Percentiles rank a stretch among this genome's conserved stretches.
phyloP scores from a whole-genome alignment of 2,797 vertebrate species.

The Hybognathus amarus region DNA sequence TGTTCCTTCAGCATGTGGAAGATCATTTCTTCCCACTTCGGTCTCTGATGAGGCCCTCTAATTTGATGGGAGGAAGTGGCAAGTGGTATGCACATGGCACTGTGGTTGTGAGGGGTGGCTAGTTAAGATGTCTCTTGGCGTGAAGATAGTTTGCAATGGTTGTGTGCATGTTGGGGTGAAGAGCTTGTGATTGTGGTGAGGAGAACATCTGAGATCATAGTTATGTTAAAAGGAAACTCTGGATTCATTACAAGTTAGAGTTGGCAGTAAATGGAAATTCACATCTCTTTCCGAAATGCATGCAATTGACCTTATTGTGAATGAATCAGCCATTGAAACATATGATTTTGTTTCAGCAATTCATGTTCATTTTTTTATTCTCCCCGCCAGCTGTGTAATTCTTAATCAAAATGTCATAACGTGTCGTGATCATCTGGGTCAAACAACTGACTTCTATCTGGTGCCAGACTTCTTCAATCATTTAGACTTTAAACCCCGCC shows the following conservation, averaged over 20 bases:
- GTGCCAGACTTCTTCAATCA: neutral
- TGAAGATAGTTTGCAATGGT: constrained; percentile 35
- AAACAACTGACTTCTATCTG: neutral
- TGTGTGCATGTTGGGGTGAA: constrained; percentile 32
- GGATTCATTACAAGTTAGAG: neutral
- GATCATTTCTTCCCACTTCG: constrained; percentile 32
- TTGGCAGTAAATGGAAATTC: neutral
- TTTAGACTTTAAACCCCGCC: neutral
- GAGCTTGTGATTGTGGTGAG: constrained; percentile 20
- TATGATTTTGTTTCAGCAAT: neutral
- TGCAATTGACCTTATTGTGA: neutral
- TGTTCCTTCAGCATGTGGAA: constrained; percentile 53
- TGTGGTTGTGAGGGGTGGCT: constrained; percentile 38
- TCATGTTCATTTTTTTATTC: neutral
- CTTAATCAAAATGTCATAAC: neutral
- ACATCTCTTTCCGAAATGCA: neutral
- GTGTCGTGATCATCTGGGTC: too few species aligned
- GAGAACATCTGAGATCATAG: constrained; percentile 18
- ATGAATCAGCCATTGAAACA: neutral
- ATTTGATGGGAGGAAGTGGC: constrained; percentile 59
- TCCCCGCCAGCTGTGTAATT: neutral
- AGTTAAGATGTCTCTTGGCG: constrained; percentile 28
- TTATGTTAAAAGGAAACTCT: neutral
- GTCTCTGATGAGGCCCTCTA: constrained; percentile 52
- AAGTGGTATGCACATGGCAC: constrained; percentile 58